Base-by-base conservation (phyloP, 92 coral and sea anemone species). In the Porites lobata region DNA sequence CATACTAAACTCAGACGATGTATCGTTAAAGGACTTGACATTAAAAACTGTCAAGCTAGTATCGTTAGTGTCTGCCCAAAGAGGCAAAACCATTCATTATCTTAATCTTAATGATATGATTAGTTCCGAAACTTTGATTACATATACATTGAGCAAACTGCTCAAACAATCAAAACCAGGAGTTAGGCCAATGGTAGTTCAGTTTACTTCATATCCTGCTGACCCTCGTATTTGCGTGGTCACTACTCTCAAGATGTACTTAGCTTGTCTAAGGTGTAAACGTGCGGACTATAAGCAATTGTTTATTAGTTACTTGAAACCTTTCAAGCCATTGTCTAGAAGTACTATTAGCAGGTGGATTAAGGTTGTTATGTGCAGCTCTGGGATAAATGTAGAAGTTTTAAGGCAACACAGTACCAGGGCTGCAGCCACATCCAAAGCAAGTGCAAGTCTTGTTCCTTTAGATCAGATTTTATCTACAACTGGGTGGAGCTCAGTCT, bases 401-500 rank as follows among this genome's bases (percentile, higher is more conserved):
- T 69, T 85, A 38, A 38, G 26, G 74, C 84, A 79, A 14, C 89
- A 88, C n/a, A 87, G 83, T 84, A 88, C 89, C 9, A 76, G 82
- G 24, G 77, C 78, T 26, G 83, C 83, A 20, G 63, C 92, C 51
- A 83, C 84, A 73, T 84, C 90, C 75, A 84, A 84, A 20, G 90
- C 90, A 59, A 22, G 21, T 53, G 61, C 17, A 22, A 20, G 57
- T 65, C 38, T 65, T 74, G 90, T 84, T 20, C 85, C 89, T 61
- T 67, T 89, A 69, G 92, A 83, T 32, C 73, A 82, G 52, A 82
- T 89, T 58, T 56, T 89, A 81, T 72, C 87, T n/a, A 74, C 84
- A 75, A 74, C 92, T 47, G 92, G 89, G 57, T 89, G 92, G 85
- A 75, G 83, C 21, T 84, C 89, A 75, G 84, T 32, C 58, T 70